phyloP scores from a whole-genome alignment of 1,140 invertebrate genomes.

The Heliconius melpomene region DNA sequence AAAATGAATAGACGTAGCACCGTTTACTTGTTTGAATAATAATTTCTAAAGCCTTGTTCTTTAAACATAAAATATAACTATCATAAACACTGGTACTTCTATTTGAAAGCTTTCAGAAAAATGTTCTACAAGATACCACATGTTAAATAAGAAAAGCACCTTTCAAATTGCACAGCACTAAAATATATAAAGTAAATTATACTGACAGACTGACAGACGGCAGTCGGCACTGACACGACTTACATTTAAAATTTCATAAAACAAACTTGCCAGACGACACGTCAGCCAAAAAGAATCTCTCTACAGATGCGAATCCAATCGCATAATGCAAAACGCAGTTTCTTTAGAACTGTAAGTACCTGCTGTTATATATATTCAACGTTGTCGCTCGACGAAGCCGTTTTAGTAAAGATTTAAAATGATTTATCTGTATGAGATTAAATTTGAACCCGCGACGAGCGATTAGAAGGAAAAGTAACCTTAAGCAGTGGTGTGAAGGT shows the following conservation, averaged over 20 bases:
- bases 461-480: background rate
- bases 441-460: background rate
- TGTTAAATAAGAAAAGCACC: background rate
- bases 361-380: background rate
- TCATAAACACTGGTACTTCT: too few species aligned
- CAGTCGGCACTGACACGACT: constrained; percentile 1
- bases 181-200: background rate
- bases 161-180: background rate
- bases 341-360: constrained; percentile 5
- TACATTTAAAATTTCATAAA: constrained; percentile 5
- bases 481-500: background rate
- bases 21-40: too few species aligned
- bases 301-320: background rate
- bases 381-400: background rate
- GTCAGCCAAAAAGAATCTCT: background rate
- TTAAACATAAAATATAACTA: too few species aligned
- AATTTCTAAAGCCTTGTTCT: too few species aligned
- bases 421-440: constrained; percentile 15
- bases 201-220: background rate
- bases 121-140: background rate
- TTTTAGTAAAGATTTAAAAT: constrained; percentile 18
- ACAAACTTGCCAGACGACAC: constrained; percentile 12
- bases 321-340: constrained; percentile 12
- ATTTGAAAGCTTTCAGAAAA: too few species aligned
- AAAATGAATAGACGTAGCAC: too few species aligned